Evolutionary conservation across 2,888 invertebrate genomes (phyloP).

Genomic region (Vanessa cardui): DNA sequence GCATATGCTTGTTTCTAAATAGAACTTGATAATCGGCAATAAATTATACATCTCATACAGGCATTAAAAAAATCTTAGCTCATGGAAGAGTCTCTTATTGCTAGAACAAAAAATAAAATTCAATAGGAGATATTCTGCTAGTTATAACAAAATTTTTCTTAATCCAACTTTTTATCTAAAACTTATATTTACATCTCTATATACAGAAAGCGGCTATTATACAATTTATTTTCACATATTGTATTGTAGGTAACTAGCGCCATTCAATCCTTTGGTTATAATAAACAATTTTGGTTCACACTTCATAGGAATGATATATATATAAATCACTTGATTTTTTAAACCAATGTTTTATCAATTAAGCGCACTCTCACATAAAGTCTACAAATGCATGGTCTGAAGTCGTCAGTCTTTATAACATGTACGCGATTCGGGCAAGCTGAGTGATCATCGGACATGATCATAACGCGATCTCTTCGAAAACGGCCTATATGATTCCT

Average conservation of each 20-base stretch:
- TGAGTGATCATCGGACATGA: neutral
- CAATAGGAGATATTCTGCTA: conserved; percentile 13
- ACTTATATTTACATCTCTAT: conserved; percentile 52
- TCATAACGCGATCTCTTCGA: neutral
- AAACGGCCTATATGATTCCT: neutral
- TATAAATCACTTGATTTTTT: conserved; percentile 15
- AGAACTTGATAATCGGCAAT: neutral
- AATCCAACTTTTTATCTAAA: conserved; percentile 34
- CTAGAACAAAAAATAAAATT: conserved; percentile 18
- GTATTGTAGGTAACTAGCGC: conserved; percentile 55
- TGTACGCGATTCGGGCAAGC: neutral
- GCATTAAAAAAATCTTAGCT: conserved; percentile 15
- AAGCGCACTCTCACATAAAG: conserved; percentile 7
- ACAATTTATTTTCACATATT: conserved; percentile 43
- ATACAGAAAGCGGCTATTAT: conserved; percentile 40
- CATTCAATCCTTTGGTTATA: conserved; percentile 55
- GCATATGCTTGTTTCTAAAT: conserved; percentile 8
- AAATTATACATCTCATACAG: conserved; percentile 5
- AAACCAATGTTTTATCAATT: conserved; percentile 10
- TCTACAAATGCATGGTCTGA: conserved; percentile 7
- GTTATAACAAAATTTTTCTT: conserved; percentile 45
- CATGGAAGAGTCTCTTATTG: conserved; percentile 23
- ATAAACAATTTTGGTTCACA: conserved; percentile 52
- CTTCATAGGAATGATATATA: conserved; percentile 21
- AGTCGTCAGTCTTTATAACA: neutral